Base-by-base conservation (phyloP, 2,113 vertebrate species). In the Galbula dea region DNA sequence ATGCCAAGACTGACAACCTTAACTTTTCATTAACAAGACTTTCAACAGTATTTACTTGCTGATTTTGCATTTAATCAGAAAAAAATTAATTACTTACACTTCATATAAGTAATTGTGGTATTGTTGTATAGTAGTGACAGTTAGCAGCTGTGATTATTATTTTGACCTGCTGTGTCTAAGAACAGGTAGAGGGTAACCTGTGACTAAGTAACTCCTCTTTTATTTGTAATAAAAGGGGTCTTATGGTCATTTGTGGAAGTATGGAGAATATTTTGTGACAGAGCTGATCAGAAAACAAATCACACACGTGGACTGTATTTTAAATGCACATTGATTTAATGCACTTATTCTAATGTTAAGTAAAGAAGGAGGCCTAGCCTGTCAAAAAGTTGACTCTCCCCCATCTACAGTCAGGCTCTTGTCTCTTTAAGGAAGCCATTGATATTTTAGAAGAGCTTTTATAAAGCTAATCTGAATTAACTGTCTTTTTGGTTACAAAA, bases 401-500 rank as follows among this genome's bases (percentile, higher is more conserved):
- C 6, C 4, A 30, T 17, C 37, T 52, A 4, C 27, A 66, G 0
- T 8, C 18, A 46, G 80, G 29, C 32, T 37, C 15, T 73, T 89
- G 87, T 88, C 92, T 71, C 79, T 91, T 95, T 94, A 95, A 95
- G 59, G 45, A 86, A 88, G 18, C 36, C 52, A 36, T 22, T 74
- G 52, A 4, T 66, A 36, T 45, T 88, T 93, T 71, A 63, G 26
- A 86, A 74, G 19, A 67, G 39, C 22, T 91, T 91, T 88, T 71
- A 15, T 59, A 75, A 91, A 86, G 39, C n/a, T 88, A 67, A 52
- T 45, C 43, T 46, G 73, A 93, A 41, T 86, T n/a, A 90, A 83
- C 80, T 90, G 68, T 23, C 83, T 66, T 89, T 81, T 68, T 71
- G n/a, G 73, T 93, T 94, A 86, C 76, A 71, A 94, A 94, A 96